Evolutionary conservation across 2,888 invertebrate species (phyloP).

Genomic region (Lamellibrachia columna): DNA sequence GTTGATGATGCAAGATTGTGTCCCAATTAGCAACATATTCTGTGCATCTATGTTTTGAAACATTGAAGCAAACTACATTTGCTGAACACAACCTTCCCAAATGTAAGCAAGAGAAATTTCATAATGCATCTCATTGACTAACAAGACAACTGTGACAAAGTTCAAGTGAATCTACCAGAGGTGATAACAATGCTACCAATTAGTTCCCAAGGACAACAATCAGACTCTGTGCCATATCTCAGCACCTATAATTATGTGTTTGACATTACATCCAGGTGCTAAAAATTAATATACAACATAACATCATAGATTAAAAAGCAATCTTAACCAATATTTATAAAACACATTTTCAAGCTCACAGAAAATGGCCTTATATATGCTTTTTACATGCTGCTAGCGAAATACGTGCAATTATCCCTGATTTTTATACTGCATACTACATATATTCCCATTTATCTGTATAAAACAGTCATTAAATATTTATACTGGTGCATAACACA

Average conservation of each 20-base stretch:
- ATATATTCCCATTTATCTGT: not conserved
- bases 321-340: not conserved
- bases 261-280: not conserved
- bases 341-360: not conserved
- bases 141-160: not conserved
- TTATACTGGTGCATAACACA: not conserved
- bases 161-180: not conserved
- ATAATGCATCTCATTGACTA: not conserved
- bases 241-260: not conserved
- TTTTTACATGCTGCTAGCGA: not conserved
- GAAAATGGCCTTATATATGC: not conserved
- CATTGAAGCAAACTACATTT: not conserved
- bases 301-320: not conserved
- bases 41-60: not conserved
- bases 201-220: not conserved
- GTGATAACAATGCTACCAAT: not conserved
- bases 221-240: not conserved
- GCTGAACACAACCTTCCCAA: not conserved
- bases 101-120: not conserved
- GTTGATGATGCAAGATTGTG: not conserved
- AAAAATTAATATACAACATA: not conserved
- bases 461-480: not conserved
- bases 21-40: not conserved
- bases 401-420: not conserved
- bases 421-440: not conserved